phyloP scores from a whole-genome alignment of 2,888 invertebrate genomes.

The Perizoma flavofasciatum region DNA sequence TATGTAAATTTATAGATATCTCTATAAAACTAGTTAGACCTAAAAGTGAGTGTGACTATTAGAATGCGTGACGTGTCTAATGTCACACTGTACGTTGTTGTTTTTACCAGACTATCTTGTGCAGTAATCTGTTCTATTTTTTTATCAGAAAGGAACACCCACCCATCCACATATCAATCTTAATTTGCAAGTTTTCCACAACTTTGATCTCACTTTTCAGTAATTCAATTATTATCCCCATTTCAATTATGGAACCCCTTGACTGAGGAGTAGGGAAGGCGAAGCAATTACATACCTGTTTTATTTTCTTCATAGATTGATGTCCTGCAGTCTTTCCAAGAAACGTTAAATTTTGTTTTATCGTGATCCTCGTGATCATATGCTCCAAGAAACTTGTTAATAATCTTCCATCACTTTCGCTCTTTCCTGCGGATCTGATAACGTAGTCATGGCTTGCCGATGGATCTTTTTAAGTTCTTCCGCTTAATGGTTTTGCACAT shows the following conservation, averaged over 20 bases:
- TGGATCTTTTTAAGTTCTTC: constrained; percentile 18
- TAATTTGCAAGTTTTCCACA: not conserved
- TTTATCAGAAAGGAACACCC: too few relatives aligned
- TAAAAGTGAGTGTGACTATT: not conserved
- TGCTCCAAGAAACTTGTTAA: constrained; percentile 15
- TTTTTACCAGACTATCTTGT: too few relatives aligned
- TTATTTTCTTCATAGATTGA: constrained; percentile 9
- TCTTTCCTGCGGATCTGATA: constrained; percentile 37
- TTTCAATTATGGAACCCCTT: constrained; percentile 13
- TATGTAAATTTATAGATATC: not conserved
- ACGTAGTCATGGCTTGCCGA: constrained; percentile 16
- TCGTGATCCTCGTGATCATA: not conserved
- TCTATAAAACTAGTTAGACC: not conserved
- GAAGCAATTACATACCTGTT: not conserved
- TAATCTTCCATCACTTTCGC: constrained; percentile 36
- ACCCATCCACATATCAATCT: too few relatives aligned
- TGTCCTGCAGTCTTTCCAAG: constrained; percentile 2
- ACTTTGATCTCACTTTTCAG: not conserved
- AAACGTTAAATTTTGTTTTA: constrained; percentile 6
- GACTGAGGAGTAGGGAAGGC: constrained; percentile 4
- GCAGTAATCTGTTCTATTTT: too few relatives aligned
- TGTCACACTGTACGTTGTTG: too few relatives aligned
- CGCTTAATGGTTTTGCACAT: constrained; percentile 12
- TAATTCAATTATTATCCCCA: constrained; percentile 3
- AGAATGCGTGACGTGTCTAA: too few relatives aligned